Conservation (phyloP, 92 coral and sea anemone species). For the Epizoanthus illoricatus region DNA sequence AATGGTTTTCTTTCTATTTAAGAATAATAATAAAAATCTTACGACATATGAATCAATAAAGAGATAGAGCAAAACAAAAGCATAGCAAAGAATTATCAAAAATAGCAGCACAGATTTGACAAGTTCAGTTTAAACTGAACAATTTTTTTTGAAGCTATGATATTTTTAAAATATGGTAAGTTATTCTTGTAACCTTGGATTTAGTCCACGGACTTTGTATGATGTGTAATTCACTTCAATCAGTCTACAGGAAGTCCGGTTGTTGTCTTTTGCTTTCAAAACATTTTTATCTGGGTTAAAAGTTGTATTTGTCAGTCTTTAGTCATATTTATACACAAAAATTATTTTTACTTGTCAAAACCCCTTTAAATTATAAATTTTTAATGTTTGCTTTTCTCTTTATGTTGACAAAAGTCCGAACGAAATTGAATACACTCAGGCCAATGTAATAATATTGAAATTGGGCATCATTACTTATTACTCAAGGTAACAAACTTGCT, state of each 20-base stretch:
- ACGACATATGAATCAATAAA: too few species aligned
- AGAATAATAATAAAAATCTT: too few species aligned
- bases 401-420: constrained; percentile 20
- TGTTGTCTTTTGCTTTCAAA: constrained; percentile 22
- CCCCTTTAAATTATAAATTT: neutral
- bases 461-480: neutral
- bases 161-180: too few species aligned
- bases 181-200: too few species aligned
- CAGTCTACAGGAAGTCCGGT: neutral
- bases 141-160: too few species aligned
- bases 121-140: too few species aligned
- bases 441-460: neutral
- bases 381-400: constrained; percentile 2
- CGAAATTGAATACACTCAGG: neutral
- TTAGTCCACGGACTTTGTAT: too few species aligned
- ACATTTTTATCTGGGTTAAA: neutral
- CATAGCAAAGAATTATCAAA: too few species aligned
- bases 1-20: too few species aligned
- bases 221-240: too few species aligned
- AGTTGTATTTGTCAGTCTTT: neutral
- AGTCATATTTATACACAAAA: constrained; percentile 3
- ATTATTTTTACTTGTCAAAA: neutral
- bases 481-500: neutral
- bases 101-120: too few species aligned
- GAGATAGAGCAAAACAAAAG: too few species aligned